These are phyloP conservation scores for Nebria ingens DNA, from an alignment of 1,140 invertebrate species.

Conservation along the genomic window DNA sequence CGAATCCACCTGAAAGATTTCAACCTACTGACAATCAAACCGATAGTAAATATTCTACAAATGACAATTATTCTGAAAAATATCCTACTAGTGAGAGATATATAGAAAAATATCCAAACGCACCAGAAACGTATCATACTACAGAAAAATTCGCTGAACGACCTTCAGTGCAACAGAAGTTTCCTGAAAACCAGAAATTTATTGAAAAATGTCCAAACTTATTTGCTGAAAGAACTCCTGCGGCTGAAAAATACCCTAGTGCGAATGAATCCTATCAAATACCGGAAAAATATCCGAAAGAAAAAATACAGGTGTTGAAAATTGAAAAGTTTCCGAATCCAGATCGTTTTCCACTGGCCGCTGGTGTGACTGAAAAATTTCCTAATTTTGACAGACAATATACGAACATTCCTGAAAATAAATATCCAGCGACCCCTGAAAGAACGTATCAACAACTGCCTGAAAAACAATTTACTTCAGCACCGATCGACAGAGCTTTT, in stretches of 20 bases:
- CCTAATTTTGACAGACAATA: neutral
- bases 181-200: neutral
- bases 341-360: neutral
- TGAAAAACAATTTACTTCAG: no score
- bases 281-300: neutral
- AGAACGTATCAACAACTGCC: neutral
- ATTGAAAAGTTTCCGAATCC: neutral
- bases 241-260: neutral
- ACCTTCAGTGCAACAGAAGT: no score
- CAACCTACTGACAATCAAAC: neutral
- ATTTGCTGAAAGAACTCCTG: neutral
- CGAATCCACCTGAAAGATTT: neutral
- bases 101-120: neutral
- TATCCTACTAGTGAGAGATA: no score
- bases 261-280: neutral
- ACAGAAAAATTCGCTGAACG: neutral
- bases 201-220: neutral
- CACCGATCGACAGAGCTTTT: no score
- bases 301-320: neutral
- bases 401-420: no score
- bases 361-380: neutral
- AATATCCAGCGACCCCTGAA: no score
- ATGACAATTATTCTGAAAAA: conserved; percentile 1
- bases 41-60: neutral
- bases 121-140: neutral